phyloP scores from a whole-genome alignment of 2,797 vertebrate species.

The Salmo trutta region DNA sequence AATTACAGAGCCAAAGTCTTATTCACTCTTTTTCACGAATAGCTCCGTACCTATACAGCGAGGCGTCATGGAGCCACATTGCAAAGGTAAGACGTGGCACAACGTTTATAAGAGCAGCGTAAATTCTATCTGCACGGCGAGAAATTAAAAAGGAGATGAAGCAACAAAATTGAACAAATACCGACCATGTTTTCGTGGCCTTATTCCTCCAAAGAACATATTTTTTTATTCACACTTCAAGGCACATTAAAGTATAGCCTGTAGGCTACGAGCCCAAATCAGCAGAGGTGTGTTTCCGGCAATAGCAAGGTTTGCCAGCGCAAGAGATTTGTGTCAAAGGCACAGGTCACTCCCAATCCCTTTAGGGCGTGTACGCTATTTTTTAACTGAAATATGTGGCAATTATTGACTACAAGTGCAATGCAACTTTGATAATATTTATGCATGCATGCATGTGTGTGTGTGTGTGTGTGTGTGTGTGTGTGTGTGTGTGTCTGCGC shows the following conservation, averaged over 20 bases:
- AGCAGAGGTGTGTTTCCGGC: background rate
- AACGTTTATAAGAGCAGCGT: background rate
- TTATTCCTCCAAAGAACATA: background rate
- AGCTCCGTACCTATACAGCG: background rate
- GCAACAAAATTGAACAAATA: background rate
- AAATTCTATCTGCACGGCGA: background rate
- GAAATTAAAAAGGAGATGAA: background rate
- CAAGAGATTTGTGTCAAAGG: background rate
- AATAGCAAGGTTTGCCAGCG: background rate
- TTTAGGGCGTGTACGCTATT: background rate
- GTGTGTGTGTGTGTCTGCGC: background rate
- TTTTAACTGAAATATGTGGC: background rate
- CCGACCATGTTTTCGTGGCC: background rate
- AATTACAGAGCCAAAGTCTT: background rate
- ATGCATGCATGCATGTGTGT: background rate
- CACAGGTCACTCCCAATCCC: background rate
- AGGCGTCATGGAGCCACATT: too few relatives aligned
- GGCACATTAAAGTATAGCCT: background rate
- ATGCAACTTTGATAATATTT: background rate
- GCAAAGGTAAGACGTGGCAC: too few relatives aligned
- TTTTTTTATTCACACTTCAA: background rate
- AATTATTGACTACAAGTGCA: background rate
- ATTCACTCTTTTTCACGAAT: background rate
- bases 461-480: background rate
- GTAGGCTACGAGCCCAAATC: background rate